phyloP scores from a whole-genome alignment of 2,888 invertebrate species.

The Chrysolina americana region DNA sequence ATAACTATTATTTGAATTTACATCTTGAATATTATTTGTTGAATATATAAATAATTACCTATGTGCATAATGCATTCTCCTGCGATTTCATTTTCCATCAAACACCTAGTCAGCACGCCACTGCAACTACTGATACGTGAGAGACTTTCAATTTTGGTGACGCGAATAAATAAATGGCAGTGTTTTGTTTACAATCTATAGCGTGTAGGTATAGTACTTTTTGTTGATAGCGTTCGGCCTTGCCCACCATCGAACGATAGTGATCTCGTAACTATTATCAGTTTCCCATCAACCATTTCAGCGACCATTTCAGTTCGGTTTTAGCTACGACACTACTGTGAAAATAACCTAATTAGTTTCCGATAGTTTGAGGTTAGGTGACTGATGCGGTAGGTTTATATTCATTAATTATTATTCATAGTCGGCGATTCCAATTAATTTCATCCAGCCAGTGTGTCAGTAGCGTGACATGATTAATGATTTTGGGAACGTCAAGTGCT shows the following conservation, averaged over 20 bases:
- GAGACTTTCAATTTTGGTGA: constrained; percentile 9
- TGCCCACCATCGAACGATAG: neutral
- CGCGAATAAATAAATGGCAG: constrained; percentile 2
- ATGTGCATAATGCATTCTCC: too few species aligned
- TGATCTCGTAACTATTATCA: neutral
- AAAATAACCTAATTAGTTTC: constrained; percentile 26
- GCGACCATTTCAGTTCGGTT: neutral
- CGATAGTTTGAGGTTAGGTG: constrained; percentile 30
- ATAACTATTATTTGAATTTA: too few species aligned
- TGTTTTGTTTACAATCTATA: constrained; percentile 17
- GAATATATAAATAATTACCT: too few species aligned
- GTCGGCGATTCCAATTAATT: constrained; percentile 21
- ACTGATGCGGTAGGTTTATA: constrained; percentile 22
- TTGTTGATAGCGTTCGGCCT: constrained; percentile 2
- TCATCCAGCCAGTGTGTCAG: constrained; percentile 12
- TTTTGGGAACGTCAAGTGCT: neutral
- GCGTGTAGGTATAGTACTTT: neutral
- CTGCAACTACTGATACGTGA: neutral
- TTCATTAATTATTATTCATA: constrained; percentile 21
- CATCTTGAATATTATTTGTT: too few species aligned
- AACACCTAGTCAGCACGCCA: neutral
- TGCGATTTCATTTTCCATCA: neutral
- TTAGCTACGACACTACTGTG: neutral
- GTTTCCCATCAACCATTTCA: neutral
- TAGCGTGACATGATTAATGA: constrained; percentile 1